A percentile compares a stretch with the other conserved stretches of the same genome.
Evolutionary conservation across 2,113 vertebrate genomes (phyloP).

Genomic region (Stigmatopora argus): DNA sequence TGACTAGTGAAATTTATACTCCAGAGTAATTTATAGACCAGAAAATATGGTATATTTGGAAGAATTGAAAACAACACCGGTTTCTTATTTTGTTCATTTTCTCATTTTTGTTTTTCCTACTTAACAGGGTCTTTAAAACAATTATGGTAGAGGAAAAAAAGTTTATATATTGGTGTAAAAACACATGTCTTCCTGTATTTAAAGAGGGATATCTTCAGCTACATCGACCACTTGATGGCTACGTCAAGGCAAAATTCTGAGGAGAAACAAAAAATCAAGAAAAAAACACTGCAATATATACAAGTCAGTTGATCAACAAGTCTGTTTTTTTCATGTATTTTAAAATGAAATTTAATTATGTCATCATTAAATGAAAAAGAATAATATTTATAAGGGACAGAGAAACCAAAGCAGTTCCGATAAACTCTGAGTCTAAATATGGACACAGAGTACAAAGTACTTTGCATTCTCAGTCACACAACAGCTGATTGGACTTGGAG

Average conservation of each 20-base stretch:
- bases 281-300: slow-evolving; percentile 79
- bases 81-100: no score
- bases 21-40: no score
- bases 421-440: no score
- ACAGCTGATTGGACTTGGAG: no score
- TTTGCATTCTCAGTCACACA: no score
- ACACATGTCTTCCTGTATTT: not conserved
- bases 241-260: slow-evolving; percentile 85
- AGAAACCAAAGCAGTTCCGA: not conserved
- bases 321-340: not conserved
- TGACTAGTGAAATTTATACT: no score
- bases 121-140: no score
- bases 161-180: not conserved
- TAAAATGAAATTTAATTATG: not conserved
- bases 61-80: no score
- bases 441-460: no score
- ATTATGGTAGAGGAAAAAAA: not conserved
- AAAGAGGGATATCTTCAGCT: slow-evolving; percentile 92
- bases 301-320: slow-evolving; percentile 66
- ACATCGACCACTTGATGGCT: slow-evolving; percentile 90
- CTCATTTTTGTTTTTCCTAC: no score
- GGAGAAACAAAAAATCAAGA: slow-evolving; percentile 82
- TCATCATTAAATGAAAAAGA: not conserved
- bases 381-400: not conserved
- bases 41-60: no score